Base-by-base conservation (phyloP, 2,888 invertebrate genomes). In the Tyria jacobaeae region DNA sequence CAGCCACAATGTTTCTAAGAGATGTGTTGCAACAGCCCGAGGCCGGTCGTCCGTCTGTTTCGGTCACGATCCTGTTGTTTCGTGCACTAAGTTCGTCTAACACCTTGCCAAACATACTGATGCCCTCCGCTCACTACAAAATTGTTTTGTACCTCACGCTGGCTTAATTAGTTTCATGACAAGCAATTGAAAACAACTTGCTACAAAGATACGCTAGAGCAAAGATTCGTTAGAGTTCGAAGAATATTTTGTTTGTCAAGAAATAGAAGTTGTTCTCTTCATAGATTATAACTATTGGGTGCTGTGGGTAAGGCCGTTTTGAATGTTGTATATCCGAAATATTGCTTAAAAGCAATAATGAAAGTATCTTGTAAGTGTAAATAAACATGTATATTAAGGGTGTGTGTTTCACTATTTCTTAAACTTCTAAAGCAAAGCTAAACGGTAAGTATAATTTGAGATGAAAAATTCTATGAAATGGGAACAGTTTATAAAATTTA, bases 21-120 rank as follows among this genome's bases (percentile, higher is more conserved):
- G 82, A 55, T 76, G 83, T 92, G 88, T 89, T 85, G 91, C 89
- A 92, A 92, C 68, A 79, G 58, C 74, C 76, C 89, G 91, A 91
- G 90, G 91, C 84, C 88, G 85, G 82, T 80, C 85, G 81, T 87
- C 88, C 85, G 84, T 82, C 86, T 78, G 84, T 66, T 77, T 81
- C 75, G 85, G 86, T 89, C 92, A 89, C 91, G 91, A 91, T 83
- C 85, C 81, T 79, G 83, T 79, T 71, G 77, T 76, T 74, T 89
- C 88, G 89, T 88, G 89, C 85, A 73, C 68, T 68, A 62, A 69
- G 75, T 78, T 72, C 71, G 76, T 70, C 78, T 79, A 71, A 75
- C 70, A 68, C 80, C 80, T 84, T 81, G 76, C 83, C 76, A 82
- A 85, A 85, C 76, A 84, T 75, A 70, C 66, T 68, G 63, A 60